A percentile compares a stretch with the other conserved stretches of the same genome.
phyloP scores from a whole-genome alignment of 2,113 vertebrate species.

The Xenopus laevis region DNA sequence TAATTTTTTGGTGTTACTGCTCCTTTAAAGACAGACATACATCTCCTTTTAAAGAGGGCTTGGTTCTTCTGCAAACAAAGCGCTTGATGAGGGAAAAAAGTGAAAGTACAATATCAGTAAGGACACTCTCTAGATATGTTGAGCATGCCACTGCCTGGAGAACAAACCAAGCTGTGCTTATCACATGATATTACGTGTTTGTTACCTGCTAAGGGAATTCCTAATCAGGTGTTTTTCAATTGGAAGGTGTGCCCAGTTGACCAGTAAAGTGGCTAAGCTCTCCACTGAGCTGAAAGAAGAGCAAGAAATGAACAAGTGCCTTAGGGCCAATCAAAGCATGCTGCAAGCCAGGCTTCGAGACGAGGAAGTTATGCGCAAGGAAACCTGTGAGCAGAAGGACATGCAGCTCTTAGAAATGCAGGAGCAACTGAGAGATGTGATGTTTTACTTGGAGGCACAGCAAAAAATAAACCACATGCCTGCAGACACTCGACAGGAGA shows the following conservation, averaged over 20 bases:
- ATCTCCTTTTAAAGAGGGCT: no score
- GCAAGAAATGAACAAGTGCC: constrained; percentile 93
- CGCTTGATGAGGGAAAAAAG: no score
- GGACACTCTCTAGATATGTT: no score
- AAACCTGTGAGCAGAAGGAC: constrained; percentile 79
- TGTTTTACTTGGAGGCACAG: constrained; percentile 93
- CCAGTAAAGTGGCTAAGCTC: constrained; percentile 74
- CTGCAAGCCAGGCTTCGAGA: constrained; percentile 85
- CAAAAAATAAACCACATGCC: constrained; percentile 90
- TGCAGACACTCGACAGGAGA: constrained; percentile 82
- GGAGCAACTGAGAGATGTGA: constrained; percentile 93
- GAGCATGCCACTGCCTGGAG: no score
- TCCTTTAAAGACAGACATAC: no score
- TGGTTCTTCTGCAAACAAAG: no score
- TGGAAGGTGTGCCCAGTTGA: constrained; percentile 82
- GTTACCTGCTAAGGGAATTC: no score
- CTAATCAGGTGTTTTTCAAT: not conserved
- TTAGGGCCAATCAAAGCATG: constrained; percentile 84
- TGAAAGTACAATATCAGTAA: not conserved
- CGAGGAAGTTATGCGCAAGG: constrained; percentile 77
- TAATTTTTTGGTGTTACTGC: no score
- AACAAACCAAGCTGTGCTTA: no score
- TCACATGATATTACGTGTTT: no score
- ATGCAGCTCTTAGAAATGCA: constrained; percentile 80
- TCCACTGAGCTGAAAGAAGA: constrained; percentile 90